Evolutionary conservation across 1,140 invertebrate species (phyloP).

Genomic region (Pomacea maculata): DNA sequence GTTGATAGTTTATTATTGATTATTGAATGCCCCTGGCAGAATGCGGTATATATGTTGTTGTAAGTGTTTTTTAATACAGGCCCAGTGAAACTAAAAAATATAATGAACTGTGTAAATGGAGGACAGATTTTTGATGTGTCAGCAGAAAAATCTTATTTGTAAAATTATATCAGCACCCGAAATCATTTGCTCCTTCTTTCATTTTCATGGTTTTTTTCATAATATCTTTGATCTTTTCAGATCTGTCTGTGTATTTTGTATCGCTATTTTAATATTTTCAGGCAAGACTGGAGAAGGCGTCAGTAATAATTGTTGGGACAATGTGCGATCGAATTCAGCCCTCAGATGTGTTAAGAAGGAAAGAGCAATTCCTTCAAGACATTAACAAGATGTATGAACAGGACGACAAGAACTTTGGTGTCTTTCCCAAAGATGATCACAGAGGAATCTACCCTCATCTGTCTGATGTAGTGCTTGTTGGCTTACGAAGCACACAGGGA

Average conservation of each 20-base stretch:
- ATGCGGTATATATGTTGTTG: no score
- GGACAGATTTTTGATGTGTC: no score
- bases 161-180: no score
- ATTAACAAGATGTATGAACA: conserved; percentile 1
- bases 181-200: no score
- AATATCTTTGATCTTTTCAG: no score
- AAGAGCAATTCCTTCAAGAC: conserved; percentile 3
- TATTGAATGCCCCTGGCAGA: no score
- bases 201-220: no score
- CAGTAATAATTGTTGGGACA: conserved; percentile 53
- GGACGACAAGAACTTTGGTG: neutral
- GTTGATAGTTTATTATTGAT: neutral
- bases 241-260: neutral
- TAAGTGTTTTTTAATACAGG: no score
- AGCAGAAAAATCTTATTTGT: no score
- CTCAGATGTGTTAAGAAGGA: neutral
- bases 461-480: conserved; percentile 1
- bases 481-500: neutral
- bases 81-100: no score
- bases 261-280: conserved; percentile 26
- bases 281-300: conserved; percentile 46
- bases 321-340: conserved; percentile 43
- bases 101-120: no score
- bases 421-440: conserved; percentile 16
- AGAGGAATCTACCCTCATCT: conserved; percentile 14